Conservation (phyloP, 2,888 invertebrate genomes). For the Amphipoea lucens region DNA sequence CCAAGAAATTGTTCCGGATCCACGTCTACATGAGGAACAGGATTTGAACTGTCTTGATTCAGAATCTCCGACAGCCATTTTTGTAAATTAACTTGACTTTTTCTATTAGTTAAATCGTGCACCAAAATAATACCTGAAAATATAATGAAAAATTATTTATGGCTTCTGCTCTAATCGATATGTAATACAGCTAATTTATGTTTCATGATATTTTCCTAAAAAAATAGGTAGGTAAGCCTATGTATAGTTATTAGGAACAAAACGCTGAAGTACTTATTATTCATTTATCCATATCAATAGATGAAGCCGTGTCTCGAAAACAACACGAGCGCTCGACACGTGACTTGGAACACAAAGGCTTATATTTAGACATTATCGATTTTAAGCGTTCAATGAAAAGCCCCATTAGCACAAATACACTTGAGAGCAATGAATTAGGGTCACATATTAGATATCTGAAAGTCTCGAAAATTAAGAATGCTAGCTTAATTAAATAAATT, state of each 20-base stretch:
- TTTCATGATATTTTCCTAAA: neutral
- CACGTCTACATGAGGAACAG: slow-evolving; percentile 91
- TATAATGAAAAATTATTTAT: neutral
- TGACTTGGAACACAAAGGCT: slow-evolving; percentile 33
- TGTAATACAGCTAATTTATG: neutral
- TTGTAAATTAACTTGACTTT: slow-evolving; percentile 97
- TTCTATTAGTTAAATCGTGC: slow-evolving; percentile 98
- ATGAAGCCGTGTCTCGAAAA: slow-evolving; percentile 16
- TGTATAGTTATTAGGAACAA: neutral
- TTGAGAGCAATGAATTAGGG: too few species aligned
- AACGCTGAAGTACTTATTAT: neutral
- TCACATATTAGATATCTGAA: too few species aligned
- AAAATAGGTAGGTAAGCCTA: neutral
- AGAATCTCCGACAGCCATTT: slow-evolving; percentile 98
- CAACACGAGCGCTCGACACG: slow-evolving; percentile 27
- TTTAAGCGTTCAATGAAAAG: slow-evolving; percentile 12
- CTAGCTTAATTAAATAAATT: too few species aligned
- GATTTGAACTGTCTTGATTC: slow-evolving; percentile 91
- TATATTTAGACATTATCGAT: slow-evolving; percentile 39
- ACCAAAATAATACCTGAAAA: slow-evolving; percentile 96
- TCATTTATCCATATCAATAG: slow-evolving; percentile 7
- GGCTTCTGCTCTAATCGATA: neutral
- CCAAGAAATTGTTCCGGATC: slow-evolving; percentile 97
- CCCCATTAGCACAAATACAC: neutral
- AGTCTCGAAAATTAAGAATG: too few species aligned